Percentiles rank a stretch among this genome's conserved stretches.
Conservation (phyloP, 2,797 vertebrate genomes). For the Aplochiton taeniatus region DNA sequence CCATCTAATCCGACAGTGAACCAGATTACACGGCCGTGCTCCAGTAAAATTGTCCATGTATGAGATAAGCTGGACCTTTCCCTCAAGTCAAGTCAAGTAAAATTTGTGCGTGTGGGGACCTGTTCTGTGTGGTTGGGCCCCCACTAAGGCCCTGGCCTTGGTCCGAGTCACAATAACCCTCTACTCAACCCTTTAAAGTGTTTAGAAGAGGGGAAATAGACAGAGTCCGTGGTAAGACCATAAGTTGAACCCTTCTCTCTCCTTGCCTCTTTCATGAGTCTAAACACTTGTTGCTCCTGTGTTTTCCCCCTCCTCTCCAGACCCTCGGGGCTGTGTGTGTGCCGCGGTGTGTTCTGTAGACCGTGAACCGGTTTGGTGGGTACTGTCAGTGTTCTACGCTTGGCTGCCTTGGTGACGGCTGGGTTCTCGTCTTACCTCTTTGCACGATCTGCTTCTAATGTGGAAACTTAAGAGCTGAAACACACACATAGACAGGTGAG, state of each 20-base stretch:
- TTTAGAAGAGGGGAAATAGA: neutral
- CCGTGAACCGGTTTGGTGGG: neutral
- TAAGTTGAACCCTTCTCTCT: neutral
- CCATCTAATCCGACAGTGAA: too few species aligned
- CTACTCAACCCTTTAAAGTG: too few species aligned
- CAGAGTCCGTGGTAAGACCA: neutral
- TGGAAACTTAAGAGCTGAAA: neutral
- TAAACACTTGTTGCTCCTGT: neutral
- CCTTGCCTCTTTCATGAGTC: neutral
- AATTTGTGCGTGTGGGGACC: too few species aligned
- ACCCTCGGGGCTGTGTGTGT: neutral
- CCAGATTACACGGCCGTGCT: too few species aligned
- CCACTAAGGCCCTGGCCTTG: too few species aligned
- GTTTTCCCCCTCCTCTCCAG: too few species aligned
- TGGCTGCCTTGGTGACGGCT: slow-evolving; percentile 8
- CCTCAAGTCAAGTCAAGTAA: too few species aligned
- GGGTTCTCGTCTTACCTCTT: slow-evolving; percentile 25
- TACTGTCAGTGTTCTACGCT: too few species aligned
- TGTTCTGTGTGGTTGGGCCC: too few species aligned
- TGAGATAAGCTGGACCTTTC: too few species aligned
- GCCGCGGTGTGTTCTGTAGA: neutral
- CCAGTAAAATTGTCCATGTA: too few species aligned
- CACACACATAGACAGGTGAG: neutral
- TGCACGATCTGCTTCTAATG: neutral
- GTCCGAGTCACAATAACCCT: too few species aligned